These are phyloP conservation scores for Zaprionus taronus DNA, from an alignment of 1,140 invertebrate genomes.

Conservation along the genomic window DNA sequence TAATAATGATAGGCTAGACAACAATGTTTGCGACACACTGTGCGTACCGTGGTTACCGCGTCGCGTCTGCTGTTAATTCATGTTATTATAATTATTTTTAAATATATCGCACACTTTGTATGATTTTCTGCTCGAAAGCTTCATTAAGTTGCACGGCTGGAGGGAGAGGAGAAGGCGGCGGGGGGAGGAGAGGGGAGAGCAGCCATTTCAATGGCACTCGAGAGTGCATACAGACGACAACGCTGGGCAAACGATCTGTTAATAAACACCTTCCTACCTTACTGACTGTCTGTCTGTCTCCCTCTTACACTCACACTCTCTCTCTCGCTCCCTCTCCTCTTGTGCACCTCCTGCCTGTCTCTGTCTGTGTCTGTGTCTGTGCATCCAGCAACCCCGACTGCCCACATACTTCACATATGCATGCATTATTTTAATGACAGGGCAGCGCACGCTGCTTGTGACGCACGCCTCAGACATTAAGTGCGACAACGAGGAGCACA, in stretches of 20 bases:
- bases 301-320: neutral
- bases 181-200: conserved; percentile 6
- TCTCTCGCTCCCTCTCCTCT: neutral
- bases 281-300: neutral
- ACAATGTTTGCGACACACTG: neutral
- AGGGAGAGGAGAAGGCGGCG: neutral
- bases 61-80: conserved; percentile 40
- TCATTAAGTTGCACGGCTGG: conserved; percentile 39
- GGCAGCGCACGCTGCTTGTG: conserved; percentile 59
- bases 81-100: conserved; percentile 81
- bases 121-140: conserved; percentile 74
- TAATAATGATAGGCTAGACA: conserved; percentile 58
- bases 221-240: conserved; percentile 50
- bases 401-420: conserved; percentile 80
- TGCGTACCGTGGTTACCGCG: neutral
- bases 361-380: conserved; percentile 1
- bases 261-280: conserved; percentile 78
- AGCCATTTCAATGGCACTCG: conserved; percentile 58
- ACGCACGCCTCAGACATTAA: conserved; percentile 75
- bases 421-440: conserved; percentile 84
- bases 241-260: conserved; percentile 82
- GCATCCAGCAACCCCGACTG: conserved; percentile 51
- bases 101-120: conserved; percentile 78
- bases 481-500: conserved; percentile 56
- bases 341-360: neutral